A percentile compares a stretch with the other conserved stretches of the same genome.
These are phyloP conservation scores for Zoanthus sansibaricus DNA, from an alignment of 92 coral and sea anemone species.

Conservation along the genomic window DNA sequence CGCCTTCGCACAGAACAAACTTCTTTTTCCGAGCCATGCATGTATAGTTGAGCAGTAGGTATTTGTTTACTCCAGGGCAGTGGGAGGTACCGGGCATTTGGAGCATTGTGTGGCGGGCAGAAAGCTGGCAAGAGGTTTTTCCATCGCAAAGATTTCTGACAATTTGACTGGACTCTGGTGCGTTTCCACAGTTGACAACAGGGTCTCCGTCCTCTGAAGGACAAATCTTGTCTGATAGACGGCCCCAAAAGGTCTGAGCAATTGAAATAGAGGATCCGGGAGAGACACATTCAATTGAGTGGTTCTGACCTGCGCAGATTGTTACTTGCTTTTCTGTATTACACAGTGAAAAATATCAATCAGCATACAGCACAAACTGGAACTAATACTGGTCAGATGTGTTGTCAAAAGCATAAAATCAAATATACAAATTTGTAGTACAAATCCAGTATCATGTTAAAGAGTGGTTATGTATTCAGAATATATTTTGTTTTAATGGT, in stretches of 20 bases:
- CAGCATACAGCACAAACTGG: not conserved
- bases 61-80: slow-evolving; percentile 97
- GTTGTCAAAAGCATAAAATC: not conserved
- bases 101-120: slow-evolving; percentile 87
- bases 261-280: slow-evolving; percentile 95
- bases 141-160: slow-evolving; percentile 90
- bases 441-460: too few species aligned
- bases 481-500: too few species aligned
- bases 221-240: slow-evolving; percentile 85
- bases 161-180: slow-evolving; percentile 74
- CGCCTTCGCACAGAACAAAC: slow-evolving; percentile 94
- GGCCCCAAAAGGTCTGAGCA: slow-evolving; percentile 95
- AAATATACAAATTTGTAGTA: too few species aligned
- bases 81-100: slow-evolving; percentile 89
- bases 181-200: slow-evolving; percentile 72
- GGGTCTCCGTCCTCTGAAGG: slow-evolving; percentile 99
- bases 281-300: slow-evolving; percentile 89
- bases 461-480: too few species aligned
- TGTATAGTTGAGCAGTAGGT: slow-evolving; percentile 88
- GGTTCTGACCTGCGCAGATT: slow-evolving; percentile 94
- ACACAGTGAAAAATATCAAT: not conserved
- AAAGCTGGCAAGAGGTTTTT: slow-evolving; percentile 83
- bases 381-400: not conserved
- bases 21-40: slow-evolving; percentile 91
- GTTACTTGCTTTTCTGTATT: slow-evolving; percentile 82